A percentile compares a stretch with the other conserved stretches of the same genome.
Evolutionary conservation across 2,113 vertebrate species (phyloP).

Genomic region (Archocentrus centrarchus): DNA sequence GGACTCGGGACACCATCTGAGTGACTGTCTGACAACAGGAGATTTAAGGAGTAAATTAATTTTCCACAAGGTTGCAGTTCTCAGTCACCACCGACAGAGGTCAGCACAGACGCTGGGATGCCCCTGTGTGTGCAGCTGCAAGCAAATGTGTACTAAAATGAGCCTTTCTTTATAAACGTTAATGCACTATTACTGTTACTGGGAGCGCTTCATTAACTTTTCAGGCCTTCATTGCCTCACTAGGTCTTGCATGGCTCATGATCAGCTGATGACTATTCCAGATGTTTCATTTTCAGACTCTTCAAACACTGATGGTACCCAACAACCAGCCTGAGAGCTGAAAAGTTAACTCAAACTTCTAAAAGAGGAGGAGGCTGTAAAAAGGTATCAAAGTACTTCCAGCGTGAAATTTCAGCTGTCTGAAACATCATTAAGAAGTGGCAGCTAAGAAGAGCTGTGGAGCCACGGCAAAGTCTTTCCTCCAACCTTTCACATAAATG

Average conservation of each 20-base stretch:
- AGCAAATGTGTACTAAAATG: not conserved
- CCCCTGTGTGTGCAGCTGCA: not conserved
- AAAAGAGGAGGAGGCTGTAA: not conserved
- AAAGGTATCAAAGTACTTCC: not conserved
- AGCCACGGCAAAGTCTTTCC: not conserved
- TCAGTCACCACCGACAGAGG: slow-evolving; percentile 22
- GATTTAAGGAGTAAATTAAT: not conserved
- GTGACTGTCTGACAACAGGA: not conserved
- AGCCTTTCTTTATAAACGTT: not conserved
- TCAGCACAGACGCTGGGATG: not conserved
- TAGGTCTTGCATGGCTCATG: not conserved
- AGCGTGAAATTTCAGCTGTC: not conserved
- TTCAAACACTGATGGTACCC: not conserved
- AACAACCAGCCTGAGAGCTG: not conserved
- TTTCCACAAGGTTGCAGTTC: not conserved
- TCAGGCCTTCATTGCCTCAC: not conserved
- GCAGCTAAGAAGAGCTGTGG: not conserved
- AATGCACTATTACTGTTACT: accelerated
- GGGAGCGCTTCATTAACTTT: not conserved
- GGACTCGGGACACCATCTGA: accelerated
- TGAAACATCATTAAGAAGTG: slow-evolving; percentile 15
- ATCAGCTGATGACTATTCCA: not conserved
- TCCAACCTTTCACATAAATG: not conserved
- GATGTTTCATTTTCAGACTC: not conserved
- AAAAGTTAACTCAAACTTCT: slow-evolving; percentile 4